Conservation (phyloP, 92 coral and sea anemone species). For the Porites cylindrica region DNA sequence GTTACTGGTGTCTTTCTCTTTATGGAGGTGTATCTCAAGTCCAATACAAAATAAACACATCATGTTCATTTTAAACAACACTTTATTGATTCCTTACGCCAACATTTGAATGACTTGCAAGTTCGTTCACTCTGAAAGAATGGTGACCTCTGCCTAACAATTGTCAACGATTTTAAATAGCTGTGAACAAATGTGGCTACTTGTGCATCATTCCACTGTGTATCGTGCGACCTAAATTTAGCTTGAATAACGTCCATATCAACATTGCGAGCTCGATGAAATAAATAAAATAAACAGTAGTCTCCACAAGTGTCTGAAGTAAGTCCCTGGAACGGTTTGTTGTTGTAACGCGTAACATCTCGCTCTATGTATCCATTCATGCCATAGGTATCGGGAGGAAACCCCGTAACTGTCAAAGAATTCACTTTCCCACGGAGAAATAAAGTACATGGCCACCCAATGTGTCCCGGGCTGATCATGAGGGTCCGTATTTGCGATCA, state of each 20-base stretch:
- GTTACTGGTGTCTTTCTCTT: background rate
- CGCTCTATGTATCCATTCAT: background rate
- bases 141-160: background rate
- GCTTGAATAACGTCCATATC: constrained; percentile 13
- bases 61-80: background rate
- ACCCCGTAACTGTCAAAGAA: constrained; percentile 32
- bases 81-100: background rate
- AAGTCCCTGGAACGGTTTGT: constrained; percentile 28
- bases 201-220: constrained; percentile 44
- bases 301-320: constrained; percentile 8
- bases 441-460: constrained; percentile 48
- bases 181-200: constrained; percentile 25
- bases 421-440: background rate
- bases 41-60: background rate
- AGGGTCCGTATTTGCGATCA: constrained; percentile 51
- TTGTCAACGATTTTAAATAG: constrained; percentile 4
- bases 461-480: constrained; percentile 41
- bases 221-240: background rate
- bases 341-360: background rate
- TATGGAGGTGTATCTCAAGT: too few species aligned
- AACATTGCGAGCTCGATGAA: background rate
- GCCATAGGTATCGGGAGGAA: constrained; percentile 1
- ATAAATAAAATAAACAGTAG: too few species aligned
- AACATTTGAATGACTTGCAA: constrained; percentile 22
- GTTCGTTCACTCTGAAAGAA: background rate